Base-by-base conservation (phyloP, 1,140 invertebrate genomes). In the Drosophila yakuba region DNA sequence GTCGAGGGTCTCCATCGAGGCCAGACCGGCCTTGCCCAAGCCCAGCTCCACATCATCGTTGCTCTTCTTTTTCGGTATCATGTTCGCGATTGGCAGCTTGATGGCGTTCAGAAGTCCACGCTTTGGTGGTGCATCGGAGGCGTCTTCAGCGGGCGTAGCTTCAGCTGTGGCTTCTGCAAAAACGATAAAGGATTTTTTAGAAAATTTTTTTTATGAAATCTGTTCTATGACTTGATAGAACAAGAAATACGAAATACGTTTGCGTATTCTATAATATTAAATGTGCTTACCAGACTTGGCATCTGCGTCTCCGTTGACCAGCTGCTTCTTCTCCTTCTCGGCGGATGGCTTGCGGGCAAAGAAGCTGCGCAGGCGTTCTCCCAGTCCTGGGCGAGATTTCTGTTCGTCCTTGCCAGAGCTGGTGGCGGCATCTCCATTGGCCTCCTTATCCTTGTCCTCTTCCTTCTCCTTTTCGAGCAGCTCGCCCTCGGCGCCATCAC, bases 1-100 rank as follows among this genome's bases (percentile, higher is more conserved):
- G 83, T 96, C 84, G 4, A 96, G 92, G 0, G 96, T 97, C 85
- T 96, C 96, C 93, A 96, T 95, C 2, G 96, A 96, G 0, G 96
- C 96, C 52, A 97, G 93, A 44, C 95, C 95, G 3, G 95, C 96
- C 78, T 94, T 94, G 63, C 73, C 82, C 66, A 92, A 79, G 3
- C 93, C 94, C 15, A 94, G 74, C 66, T 94, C 94, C 0, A 94
- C 93, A 80, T 93, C 92, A 12, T 89, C 91, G 44, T 74, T 78
- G 43, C 68, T 55, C 41, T 91, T 91, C 67, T 93, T 94, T 57
- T 93, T 93, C 6, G 94, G 94, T 74, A 95, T 94, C 58, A 95
- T 95, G 20, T 94, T 94, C 14, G 94, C 94, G 50, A 95, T 92
- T 10, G 95, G 95, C 68, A 95, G 86, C 57, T 94, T 93, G 61